Conservation (phyloP, 2,888 invertebrate genomes). For the Eristalis tenax region DNA sequence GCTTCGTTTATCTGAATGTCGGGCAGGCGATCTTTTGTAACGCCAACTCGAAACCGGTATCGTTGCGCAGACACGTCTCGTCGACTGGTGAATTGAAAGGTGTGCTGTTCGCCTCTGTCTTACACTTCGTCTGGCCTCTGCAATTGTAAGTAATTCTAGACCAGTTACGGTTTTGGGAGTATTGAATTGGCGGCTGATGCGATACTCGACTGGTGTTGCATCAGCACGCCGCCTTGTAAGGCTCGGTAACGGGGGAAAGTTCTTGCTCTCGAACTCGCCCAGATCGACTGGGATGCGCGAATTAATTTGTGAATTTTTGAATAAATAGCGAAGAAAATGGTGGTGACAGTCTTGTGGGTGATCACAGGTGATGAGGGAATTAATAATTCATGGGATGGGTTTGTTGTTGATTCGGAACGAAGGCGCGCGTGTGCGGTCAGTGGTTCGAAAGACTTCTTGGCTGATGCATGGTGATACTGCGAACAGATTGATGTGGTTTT, state of each 20-base stretch:
- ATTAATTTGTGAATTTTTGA: neutral
- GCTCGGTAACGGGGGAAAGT: constrained; percentile 7
- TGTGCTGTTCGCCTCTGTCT: neutral
- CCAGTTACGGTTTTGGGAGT: neutral
- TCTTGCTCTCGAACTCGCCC: constrained; percentile 29
- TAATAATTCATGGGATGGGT: neutral
- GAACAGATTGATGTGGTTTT: no score
- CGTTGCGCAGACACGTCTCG: neutral
- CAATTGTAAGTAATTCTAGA: neutral
- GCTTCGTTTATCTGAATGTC: neutral
- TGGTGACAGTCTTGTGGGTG: neutral
- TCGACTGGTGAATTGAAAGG: neutral
- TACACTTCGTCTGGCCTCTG: neutral
- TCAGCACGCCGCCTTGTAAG: neutral
- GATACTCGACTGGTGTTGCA: neutral
- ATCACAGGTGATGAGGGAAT: neutral
- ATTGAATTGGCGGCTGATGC: neutral
- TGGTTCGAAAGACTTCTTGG: no score
- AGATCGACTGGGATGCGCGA: neutral
- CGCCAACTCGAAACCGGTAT: neutral
- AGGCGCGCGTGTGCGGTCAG: no score
- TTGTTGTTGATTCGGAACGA: neutral
- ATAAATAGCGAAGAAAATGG: neutral
- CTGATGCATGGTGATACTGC: no score
- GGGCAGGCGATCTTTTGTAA: constrained; percentile 8